Evolutionary conservation across 2,113 vertebrate species (phyloP), one percentile per base, ranked within the genome.

Genomic region (Mesitornis unicolor): DNA sequence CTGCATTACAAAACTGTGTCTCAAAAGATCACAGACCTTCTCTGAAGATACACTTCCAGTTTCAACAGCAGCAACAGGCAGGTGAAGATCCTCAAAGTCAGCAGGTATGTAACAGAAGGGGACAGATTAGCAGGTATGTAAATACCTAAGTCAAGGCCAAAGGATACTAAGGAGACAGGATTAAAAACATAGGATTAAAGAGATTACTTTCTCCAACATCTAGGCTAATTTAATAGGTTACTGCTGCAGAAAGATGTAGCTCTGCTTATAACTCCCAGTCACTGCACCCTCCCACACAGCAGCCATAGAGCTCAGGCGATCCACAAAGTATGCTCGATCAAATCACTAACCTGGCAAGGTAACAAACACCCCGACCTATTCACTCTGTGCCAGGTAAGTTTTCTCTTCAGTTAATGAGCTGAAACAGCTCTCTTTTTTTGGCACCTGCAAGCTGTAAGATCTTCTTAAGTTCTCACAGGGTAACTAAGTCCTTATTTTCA

Each of bases 211-310:
- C n/a, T 77, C 70, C n/a, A 83, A 59, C 36, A 78, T 6, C 26
- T 24, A 33, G 29, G 16, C 10, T 36, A 79, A 59, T 17, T 51
- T 28, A 43, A 51, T 10, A 78, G 12, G 16, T 47, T 59, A 25
- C 36, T 42, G 33, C 64, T 71, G 43, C 36, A 38, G 26, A 45
- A 79, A 65, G 43, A 60, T 11, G 13, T 6, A 38, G 36, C 31
- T 57, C 43, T 65, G 65, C 38, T 38, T 51, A 0, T 16, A 19
- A 21, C 19, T 65, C 24, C 38, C n/a, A 68, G 15, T 2, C 25
- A 31, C 0, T 22, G 25, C 45, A 54, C 5, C 53, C n/a, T 57
- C 38, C 36, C 21, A 35, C 17, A 42, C 0, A 0, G 4, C 80
- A 78, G 64, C 47, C 6, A 0, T 7, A 33, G 50, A 43, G 16